These are phyloP conservation scores for Labroides dimidiatus DNA, from an alignment of 2,797 vertebrate species.

Conservation along the genomic window DNA sequence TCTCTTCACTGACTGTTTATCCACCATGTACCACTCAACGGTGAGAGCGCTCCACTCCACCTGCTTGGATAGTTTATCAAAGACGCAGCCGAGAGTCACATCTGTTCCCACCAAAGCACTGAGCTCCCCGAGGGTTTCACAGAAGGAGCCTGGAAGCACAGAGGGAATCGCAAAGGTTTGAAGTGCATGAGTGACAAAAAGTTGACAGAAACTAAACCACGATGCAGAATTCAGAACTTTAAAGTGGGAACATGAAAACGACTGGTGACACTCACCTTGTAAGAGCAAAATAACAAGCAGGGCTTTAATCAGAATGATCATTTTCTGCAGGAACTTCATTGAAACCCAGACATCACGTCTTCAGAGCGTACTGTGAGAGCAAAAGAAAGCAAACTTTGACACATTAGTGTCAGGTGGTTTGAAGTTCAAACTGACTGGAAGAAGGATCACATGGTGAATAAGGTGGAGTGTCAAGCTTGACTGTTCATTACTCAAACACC, in stretches of 20 bases:
- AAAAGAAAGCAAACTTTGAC: conserved; percentile 9
- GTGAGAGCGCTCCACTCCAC: conserved; percentile 38
- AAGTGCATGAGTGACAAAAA: background rate
- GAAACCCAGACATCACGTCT: background rate
- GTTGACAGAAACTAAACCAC: background rate
- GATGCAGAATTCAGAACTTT: background rate
- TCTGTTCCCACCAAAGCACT: conserved; percentile 33
- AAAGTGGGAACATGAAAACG: background rate
- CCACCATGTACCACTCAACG: conserved; percentile 70
- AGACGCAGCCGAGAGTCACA: conserved; percentile 54
- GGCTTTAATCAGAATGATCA: background rate
- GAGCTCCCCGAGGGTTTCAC: conserved; percentile 3
- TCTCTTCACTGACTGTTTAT: conserved; percentile 12
- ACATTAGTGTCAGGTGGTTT: background rate
- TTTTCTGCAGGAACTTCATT: conserved; percentile 23
- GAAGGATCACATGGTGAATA: background rate
- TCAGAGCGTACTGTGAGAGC: conserved; percentile 1
- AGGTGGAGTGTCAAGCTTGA: background rate
- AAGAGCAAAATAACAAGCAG: conserved; percentile 30
- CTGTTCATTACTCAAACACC: too few relatives aligned
- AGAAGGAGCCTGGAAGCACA: conserved; percentile 29
- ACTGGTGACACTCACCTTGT: conserved; percentile 33
- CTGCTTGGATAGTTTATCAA: conserved; percentile 4
- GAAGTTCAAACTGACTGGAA: background rate
- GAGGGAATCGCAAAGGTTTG: background rate